phyloP scores from a whole-genome alignment of 2,888 invertebrate species.

The Drosophila histrio region DNA sequence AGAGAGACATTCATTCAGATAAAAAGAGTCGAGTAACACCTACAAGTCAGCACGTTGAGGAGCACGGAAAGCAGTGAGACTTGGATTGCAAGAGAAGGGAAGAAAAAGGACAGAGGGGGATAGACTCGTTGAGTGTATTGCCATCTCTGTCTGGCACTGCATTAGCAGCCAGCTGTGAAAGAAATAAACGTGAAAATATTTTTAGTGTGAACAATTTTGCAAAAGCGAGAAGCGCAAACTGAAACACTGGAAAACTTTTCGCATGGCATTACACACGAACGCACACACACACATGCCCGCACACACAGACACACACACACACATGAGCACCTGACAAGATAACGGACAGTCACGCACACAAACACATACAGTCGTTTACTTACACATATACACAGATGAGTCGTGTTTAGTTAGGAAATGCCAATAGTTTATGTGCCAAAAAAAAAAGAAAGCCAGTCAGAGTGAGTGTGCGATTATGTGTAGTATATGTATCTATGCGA shows the following conservation, averaged over 20 bases:
- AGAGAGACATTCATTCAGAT: conserved; percentile 62
- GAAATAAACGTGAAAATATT: conserved; percentile 75
- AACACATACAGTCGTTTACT: conserved; percentile 9
- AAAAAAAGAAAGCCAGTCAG: conserved; percentile 6
- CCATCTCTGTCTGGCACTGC: conserved; percentile 62
- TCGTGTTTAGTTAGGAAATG: conserved; percentile 69
- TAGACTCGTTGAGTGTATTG: not conserved
- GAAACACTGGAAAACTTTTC: conserved; percentile 56
- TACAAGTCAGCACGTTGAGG: conserved; percentile 26
- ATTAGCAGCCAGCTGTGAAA: conserved; percentile 75
- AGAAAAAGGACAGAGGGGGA: not conserved
- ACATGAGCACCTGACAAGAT: conserved; percentile 42
- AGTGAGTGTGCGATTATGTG: not conserved
- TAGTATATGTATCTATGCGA: not conserved
- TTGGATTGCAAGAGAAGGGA: not conserved
- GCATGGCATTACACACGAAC: conserved; percentile 48
- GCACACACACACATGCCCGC: conserved; percentile 30
- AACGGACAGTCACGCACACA: conserved; percentile 35
- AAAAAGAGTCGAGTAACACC: conserved; percentile 64
- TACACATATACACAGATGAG: conserved; percentile 24
- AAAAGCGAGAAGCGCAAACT: conserved; percentile 38
- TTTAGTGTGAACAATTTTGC: conserved; percentile 71
- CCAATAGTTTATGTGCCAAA: conserved; percentile 59
- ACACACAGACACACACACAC: conserved; percentile 1
- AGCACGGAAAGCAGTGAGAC: conserved; percentile 1